Percentiles rank a stretch among this genome's conserved stretches.
phyloP scores from a whole-genome alignment of 2,888 invertebrate genomes.

The Sphaerophoria taeniata region DNA sequence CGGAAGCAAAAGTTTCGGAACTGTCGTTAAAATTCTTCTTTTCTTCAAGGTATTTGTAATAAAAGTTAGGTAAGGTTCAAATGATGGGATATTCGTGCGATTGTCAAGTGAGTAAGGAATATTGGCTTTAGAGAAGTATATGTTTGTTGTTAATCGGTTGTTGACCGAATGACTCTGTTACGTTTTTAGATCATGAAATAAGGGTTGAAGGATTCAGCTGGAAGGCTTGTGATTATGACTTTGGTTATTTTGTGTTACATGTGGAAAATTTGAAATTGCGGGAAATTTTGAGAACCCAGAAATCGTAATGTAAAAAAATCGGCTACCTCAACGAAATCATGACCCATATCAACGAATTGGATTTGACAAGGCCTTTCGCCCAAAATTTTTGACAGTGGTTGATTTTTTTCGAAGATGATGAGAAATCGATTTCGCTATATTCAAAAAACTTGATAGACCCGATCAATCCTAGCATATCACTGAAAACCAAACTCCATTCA shows the following conservation, averaged over 20 bases:
- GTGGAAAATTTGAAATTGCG: neutral
- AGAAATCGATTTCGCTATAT: no score
- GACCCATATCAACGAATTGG: no score
- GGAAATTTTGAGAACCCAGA: neutral
- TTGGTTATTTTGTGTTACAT: neutral
- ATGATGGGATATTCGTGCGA: neutral
- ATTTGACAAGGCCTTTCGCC: no score
- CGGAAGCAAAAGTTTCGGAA: constrained; percentile 60
- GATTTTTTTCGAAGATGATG: no score
- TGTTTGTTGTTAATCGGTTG: constrained; percentile 60
- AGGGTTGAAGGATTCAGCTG: neutral
- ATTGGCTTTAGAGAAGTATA: neutral
- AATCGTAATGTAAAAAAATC: no score
- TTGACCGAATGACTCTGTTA: constrained; percentile 74
- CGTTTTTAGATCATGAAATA: neutral
- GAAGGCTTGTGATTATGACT: neutral
- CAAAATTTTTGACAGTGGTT: no score
- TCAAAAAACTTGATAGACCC: no score
- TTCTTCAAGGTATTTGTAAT: constrained; percentile 59
- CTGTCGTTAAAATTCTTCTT: constrained; percentile 54
- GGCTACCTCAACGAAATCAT: no score
- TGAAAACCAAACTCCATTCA: no score
- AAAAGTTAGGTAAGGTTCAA: neutral
- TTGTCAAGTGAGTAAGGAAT: neutral
- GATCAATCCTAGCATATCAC: no score